Percentiles rank a stretch among this genome's conserved stretches.
Conservation (phyloP, 2,888 invertebrate species). For the Thereva unica region DNA sequence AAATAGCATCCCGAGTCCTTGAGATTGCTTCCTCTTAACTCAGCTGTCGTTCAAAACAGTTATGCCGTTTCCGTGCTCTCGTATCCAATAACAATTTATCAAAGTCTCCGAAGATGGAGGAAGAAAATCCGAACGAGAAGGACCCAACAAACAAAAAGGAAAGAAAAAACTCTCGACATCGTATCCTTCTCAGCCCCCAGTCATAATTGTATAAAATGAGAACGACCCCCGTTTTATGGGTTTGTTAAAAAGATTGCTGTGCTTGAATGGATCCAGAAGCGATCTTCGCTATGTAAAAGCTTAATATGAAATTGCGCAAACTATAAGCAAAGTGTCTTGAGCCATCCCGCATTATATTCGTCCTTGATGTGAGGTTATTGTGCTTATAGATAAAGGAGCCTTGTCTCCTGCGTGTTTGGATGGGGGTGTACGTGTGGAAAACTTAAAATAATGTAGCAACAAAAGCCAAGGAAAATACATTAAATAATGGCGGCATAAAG, state of each 20-base stretch:
- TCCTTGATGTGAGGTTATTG: no score
- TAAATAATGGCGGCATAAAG: conserved; percentile 23
- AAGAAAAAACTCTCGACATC: conserved; percentile 18
- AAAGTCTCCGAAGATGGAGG: conserved; percentile 11
- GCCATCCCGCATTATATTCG: no score
- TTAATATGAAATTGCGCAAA: conserved; percentile 3
- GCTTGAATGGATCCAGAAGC: conserved; percentile 43
- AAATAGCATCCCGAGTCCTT: no score
- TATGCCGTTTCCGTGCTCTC: conserved; percentile 6
- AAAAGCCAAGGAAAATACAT: conserved; percentile 26
- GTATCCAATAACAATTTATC: conserved; percentile 32
- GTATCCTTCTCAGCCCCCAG: no score
- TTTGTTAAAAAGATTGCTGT: conserved; percentile 41
- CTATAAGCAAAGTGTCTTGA: neutral
- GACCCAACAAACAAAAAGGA: conserved; percentile 6
- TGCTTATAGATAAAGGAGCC: neutral
- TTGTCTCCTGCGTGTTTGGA: neutral
- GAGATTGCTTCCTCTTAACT: conserved; percentile 9
- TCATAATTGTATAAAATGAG: conserved; percentile 6
- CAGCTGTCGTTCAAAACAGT: conserved; percentile 26
- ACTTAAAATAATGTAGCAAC: neutral
- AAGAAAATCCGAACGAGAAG: conserved; percentile 2
- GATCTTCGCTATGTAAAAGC: conserved; percentile 34
- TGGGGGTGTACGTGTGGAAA: neutral
- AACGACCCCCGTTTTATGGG: conserved; percentile 36